phyloP scores from a whole-genome alignment of 2,113 vertebrate genomes.

The Brachypteracias leptosomus region DNA sequence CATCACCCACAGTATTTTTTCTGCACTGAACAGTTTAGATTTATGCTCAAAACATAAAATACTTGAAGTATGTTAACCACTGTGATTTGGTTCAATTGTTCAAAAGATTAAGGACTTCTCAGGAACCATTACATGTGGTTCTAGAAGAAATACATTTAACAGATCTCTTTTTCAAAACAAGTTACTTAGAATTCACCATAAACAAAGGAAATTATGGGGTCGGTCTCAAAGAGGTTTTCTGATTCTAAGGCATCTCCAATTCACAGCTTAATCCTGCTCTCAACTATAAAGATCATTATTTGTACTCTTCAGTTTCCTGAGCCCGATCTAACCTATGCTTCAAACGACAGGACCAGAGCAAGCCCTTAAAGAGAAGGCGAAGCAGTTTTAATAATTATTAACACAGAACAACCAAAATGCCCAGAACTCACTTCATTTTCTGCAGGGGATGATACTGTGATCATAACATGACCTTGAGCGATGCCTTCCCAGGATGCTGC shows the following conservation, averaged over 20 bases:
- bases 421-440: conserved; percentile 84
- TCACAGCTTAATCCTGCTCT: not conserved
- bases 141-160: not conserved
- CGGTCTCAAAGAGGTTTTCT: not conserved
- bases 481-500: conserved; percentile 95
- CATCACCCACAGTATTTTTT: not conserved
- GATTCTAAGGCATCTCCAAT: not conserved
- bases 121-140: not conserved
- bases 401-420: not conserved
- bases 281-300: not conserved
- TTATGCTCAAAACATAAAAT: not conserved
- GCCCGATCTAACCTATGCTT: not conserved
- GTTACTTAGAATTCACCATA: not conserved
- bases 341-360: not conserved
- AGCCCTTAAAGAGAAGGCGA: not conserved
- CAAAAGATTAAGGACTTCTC: not conserved
- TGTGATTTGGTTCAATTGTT: not conserved
- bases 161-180: not conserved
- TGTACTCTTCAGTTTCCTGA: not conserved
- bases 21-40: not conserved
- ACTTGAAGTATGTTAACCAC: not conserved
- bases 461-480: conserved; percentile 95
- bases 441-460: conserved; percentile 91
- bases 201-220: not conserved
- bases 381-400: not conserved